A percentile compares a stretch with the other conserved stretches of the same genome.
These are phyloP conservation scores for Nyctibius bracteatus DNA, from an alignment of 2,113 vertebrate genomes.

Conservation along the genomic window DNA sequence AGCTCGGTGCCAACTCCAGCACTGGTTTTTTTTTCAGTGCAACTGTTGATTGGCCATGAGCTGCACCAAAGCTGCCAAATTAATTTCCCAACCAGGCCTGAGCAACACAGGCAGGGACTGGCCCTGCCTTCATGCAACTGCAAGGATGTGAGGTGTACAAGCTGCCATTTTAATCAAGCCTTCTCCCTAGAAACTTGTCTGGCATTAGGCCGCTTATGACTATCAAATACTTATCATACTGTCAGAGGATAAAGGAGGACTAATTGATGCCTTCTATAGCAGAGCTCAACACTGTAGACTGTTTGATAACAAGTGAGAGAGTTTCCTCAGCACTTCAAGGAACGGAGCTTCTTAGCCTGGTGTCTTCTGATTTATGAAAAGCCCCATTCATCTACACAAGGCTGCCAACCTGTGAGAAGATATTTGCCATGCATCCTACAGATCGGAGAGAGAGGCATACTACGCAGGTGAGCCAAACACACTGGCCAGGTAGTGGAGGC, in stretches of 20 bases:
- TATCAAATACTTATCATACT: conserved; percentile 9
- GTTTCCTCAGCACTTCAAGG: neutral
- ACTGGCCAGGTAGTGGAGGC: neutral
- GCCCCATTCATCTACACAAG: neutral
- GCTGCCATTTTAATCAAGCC: neutral
- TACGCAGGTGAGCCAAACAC: rapidly evolving
- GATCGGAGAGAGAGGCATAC: neutral
- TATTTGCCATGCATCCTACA: neutral
- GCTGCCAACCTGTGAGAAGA: neutral
- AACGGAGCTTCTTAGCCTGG: neutral
- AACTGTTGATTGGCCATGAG: neutral
- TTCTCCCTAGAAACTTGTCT: neutral
- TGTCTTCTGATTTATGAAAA: neutral
- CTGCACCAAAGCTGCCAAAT: neutral
- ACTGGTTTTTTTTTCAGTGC: neutral
- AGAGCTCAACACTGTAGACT: neutral
- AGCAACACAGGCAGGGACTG: neutral
- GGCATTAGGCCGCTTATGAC: neutral
- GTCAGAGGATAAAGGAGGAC: neutral
- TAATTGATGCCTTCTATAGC: neutral
- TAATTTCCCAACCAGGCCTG: neutral
- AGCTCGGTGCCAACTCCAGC: rapidly evolving
- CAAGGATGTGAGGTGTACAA: rapidly evolving
- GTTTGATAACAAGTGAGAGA: neutral
- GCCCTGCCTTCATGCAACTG: neutral